A percentile compares a stretch with the other conserved stretches of the same genome.
phyloP scores from a whole-genome alignment of 2,888 invertebrate species.

The Drosophila affinis region DNA sequence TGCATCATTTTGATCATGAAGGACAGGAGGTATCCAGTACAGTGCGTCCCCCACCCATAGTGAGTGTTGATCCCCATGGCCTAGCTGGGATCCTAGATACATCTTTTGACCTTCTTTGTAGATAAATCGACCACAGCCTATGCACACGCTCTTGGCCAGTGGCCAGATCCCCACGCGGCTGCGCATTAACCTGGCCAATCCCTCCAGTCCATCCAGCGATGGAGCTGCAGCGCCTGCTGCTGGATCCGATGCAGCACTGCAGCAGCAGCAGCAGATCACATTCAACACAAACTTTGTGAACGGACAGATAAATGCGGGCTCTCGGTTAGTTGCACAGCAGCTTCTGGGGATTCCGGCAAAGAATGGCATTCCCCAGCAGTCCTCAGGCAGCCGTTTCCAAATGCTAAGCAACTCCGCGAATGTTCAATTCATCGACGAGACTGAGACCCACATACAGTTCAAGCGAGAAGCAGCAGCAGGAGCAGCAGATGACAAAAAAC shows the following conservation, averaged over 20 bases:
- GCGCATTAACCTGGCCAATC: slow-evolving; percentile 85
- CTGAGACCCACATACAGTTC: slow-evolving; percentile 79
- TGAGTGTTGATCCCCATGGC: slow-evolving; percentile 45
- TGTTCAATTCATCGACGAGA: slow-evolving; percentile 87
- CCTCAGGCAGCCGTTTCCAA: slow-evolving; percentile 51
- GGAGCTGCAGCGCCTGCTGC: slow-evolving; percentile 32
- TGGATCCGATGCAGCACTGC: slow-evolving; percentile 74
- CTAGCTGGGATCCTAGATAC: no score
- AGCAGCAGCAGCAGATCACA: slow-evolving; percentile 57
- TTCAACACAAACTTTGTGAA: slow-evolving; percentile 86
- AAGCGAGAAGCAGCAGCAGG: slow-evolving; percentile 56
- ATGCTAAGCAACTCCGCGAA: slow-evolving; percentile 85
- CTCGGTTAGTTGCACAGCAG: slow-evolving; percentile 86
- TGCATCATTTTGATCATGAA: slow-evolving; percentile 90
- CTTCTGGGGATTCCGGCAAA: slow-evolving; percentile 76
- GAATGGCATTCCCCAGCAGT: neutral
- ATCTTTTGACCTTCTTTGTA: slow-evolving; percentile 33
- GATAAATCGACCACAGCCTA: slow-evolving; percentile 85
- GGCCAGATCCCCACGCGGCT: slow-evolving; percentile 86
- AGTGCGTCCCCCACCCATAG: slow-evolving; percentile 84
- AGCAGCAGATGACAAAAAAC: slow-evolving; percentile 43
- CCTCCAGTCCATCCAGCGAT: slow-evolving; percentile 46
- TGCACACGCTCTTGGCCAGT: slow-evolving; percentile 85
- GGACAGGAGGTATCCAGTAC: slow-evolving; percentile 87
- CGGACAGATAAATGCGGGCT: slow-evolving; percentile 86